Percentiles rank a stretch among this genome's conserved stretches.
Conservation (phyloP, 2,888 invertebrate species). For the Nephrotoma appendiculata region DNA sequence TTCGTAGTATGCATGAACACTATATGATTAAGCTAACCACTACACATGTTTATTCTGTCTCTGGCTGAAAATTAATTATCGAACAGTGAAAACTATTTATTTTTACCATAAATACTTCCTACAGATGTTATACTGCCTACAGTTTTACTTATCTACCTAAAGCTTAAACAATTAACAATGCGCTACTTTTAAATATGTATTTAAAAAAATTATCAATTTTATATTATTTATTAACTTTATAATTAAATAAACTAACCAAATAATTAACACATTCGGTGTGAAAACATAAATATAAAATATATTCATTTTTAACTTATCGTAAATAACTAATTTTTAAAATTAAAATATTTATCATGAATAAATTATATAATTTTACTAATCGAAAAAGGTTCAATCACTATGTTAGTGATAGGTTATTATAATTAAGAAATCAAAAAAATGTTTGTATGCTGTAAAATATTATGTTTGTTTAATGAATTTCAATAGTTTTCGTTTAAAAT, state of each 20-base stretch:
- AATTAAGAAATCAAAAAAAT: not conserved
- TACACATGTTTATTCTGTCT: too few relatives aligned
- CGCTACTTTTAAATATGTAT: too few relatives aligned
- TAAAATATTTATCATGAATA: not conserved
- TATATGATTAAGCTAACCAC: too few relatives aligned
- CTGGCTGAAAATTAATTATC: too few relatives aligned
- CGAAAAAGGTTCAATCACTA: not conserved
- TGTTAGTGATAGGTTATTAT: not conserved
- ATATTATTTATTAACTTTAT: not conserved
- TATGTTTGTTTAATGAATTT: not conserved
- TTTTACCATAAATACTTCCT: too few relatives aligned
- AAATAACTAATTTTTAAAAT: not conserved
- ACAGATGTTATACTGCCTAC: too few relatives aligned
- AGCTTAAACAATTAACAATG: too few relatives aligned
- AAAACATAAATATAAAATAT: not conserved
- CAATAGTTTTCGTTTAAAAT: not conserved
- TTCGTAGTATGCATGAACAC: too few relatives aligned
- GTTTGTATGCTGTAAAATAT: not conserved
- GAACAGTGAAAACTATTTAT: too few relatives aligned
- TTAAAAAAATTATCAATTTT: not conserved
- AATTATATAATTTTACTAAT: not conserved
- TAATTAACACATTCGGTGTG: not conserved
- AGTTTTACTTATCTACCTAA: too few relatives aligned
- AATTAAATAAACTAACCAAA: not conserved
- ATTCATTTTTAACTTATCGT: not conserved